phyloP scores from a whole-genome alignment of 2,888 invertebrate species.

The Eledona agricola region DNA sequence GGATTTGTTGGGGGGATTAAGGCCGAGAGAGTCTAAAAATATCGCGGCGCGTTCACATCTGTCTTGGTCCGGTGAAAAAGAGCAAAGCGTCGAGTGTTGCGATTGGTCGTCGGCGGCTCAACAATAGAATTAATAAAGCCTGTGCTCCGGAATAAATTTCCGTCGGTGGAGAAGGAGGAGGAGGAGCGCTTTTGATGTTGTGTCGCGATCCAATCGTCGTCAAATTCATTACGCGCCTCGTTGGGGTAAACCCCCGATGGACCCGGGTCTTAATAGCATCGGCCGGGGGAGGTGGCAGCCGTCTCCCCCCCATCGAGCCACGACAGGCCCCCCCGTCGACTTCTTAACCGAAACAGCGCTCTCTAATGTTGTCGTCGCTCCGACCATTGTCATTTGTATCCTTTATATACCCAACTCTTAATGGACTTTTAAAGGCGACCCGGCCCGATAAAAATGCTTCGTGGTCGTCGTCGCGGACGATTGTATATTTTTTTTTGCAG shows the following conservation, averaged over 20 bases:
- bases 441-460: conserved; percentile 43
- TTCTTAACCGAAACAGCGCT: conserved; percentile 56
- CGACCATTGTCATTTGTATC: conserved; percentile 55
- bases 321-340: conserved; percentile 54
- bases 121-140: conserved; percentile 42
- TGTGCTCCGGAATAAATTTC: conserved; percentile 32
- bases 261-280: too few species aligned
- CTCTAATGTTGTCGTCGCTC: conserved; percentile 58
- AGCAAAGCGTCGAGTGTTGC: conserved; percentile 35
- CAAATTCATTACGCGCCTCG: conserved; percentile 26
- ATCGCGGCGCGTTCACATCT: conserved; percentile 26
- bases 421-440: conserved; percentile 52
- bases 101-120: conserved; percentile 43
- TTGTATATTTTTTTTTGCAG: conserved; percentile 34
- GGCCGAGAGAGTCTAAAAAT: conserved; percentile 19
- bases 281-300: conserved; percentile 40
- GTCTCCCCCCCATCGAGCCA: conserved; percentile 49
- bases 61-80: conserved; percentile 31
- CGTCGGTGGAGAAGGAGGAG: too few species aligned
- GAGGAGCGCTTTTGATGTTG: conserved; percentile 18
- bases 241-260: too few species aligned
- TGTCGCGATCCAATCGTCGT: conserved; percentile 20
- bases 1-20: conserved; percentile 34
- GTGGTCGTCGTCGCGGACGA: conserved; percentile 27
- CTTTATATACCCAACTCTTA: conserved; percentile 49